A percentile compares a stretch with the other conserved stretches of the same genome.
Evolutionary conservation across 2,888 invertebrate genomes (phyloP).

Genomic region (Tryphoninae sp.): DNA sequence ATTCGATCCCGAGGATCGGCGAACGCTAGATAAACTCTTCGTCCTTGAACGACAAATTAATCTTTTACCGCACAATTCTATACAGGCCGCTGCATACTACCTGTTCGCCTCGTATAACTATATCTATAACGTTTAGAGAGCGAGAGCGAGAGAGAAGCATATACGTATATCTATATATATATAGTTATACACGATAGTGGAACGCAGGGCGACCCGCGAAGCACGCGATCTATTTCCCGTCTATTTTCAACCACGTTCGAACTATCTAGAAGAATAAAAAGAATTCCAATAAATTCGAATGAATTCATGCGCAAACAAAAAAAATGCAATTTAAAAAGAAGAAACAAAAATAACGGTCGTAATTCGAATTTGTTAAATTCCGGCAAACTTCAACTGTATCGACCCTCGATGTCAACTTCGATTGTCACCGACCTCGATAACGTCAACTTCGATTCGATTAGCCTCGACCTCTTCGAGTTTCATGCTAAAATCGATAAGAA

Average conservation of each 20-base stretch:
- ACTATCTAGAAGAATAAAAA: background rate
- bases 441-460: constrained; percentile 5
- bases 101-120: constrained; percentile 31
- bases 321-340: background rate
- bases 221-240: constrained; percentile 46
- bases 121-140: constrained; percentile 12
- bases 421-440: constrained; percentile 8
- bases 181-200: background rate
- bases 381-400: background rate
- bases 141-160: background rate
- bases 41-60: constrained; percentile 55
- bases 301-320: background rate
- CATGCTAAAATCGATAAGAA: background rate
- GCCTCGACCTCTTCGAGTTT: constrained; percentile 22
- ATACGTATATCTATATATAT: background rate
- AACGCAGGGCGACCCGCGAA: background rate
- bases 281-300: background rate
- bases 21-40: constrained; percentile 19
- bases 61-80: constrained; percentile 44
- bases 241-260: constrained; percentile 7
- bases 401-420: background rate
- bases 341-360: background rate
- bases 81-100: constrained; percentile 21
- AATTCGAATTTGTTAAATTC: background rate
- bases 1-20: constrained; percentile 35